Base-by-base conservation (phyloP, 1,140 invertebrate species). In the Megalonaias nervosa region DNA sequence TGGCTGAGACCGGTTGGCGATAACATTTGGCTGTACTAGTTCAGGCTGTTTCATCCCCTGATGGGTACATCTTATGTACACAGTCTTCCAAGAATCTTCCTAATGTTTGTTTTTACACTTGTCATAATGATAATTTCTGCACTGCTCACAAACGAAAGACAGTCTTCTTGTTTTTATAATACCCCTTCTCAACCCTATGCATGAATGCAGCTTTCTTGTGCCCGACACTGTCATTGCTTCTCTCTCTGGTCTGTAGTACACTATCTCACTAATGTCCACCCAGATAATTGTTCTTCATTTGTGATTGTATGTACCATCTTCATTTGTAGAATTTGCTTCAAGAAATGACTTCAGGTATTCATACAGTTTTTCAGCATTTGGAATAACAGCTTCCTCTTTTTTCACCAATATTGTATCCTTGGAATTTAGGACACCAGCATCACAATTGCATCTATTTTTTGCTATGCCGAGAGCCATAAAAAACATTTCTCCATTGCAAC, bases 401-500 rank as follows among this genome's bases (percentile, higher is more conserved):
- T 67, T 13, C n/a, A 67, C 6, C 4, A 17, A 4, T 67, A 3
- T 67, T 21, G 13, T 67, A 21, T 3, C 65, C 26, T 67, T 67
- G n/a, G 65, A 67, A 4, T 67, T 67, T 31, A 13, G 26, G 3
- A 67, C 65, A 38, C 65, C 65, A 67, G 65, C 13, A 6, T 67
- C 65, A 23, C 65, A 3, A 31, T 67, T 4, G 11, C 65, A 67
- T 38, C 65, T 67, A 38, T n/a, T 67, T 67, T 38, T 67, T 67
- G 26, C 65, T 9, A 67, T 31, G 65, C 1, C 6, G 19, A 17
- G 65, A 67, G 16, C 65, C 13, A 67, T 67, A n/a, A 13, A 38
- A 23, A 13, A 6, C n/a, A 38, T 26, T 26, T 67, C 26, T 21
- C 65, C 65, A 67, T 67, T 19, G 65, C 26, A 38, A 67, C 16